Evolutionary conservation across 2,113 vertebrate species (phyloP).

Genomic region (Misgurnus mizolepis): DNA sequence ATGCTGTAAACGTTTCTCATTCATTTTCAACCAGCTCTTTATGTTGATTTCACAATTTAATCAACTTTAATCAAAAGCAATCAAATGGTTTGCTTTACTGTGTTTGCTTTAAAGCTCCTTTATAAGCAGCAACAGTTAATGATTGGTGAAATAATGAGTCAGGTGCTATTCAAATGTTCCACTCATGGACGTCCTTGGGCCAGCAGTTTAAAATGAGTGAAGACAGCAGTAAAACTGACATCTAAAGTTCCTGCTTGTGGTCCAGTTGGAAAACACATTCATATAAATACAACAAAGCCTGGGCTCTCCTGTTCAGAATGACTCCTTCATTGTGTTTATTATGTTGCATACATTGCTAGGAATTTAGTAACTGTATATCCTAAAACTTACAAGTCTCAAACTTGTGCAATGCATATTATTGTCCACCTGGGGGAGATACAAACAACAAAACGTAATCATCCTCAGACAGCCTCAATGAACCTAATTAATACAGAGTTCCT

Average conservation of each 20-base stretch:
- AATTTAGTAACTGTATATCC: too few relatives aligned
- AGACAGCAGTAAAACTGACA: constrained; percentile 3
- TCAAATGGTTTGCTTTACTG: background rate
- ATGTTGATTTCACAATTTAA: constrained; percentile 37
- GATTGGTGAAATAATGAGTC: constrained; percentile 15
- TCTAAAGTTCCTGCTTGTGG: background rate
- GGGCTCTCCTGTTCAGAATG: background rate
- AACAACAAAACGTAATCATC: background rate
- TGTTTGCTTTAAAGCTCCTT: constrained; percentile 1
- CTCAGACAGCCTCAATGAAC: constrained; percentile 10
- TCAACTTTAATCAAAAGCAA: constrained; percentile 3
- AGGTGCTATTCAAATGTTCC: background rate
- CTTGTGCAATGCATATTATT: background rate
- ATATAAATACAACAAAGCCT: background rate
- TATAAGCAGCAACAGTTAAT: background rate
- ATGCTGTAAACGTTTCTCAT: constrained; percentile 57
- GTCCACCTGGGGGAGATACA: constrained; percentile 44
- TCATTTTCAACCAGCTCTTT: constrained; percentile 19
- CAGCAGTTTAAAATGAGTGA: background rate
- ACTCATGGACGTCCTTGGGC: background rate
- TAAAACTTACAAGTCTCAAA: background rate
- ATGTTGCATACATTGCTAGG: background rate
- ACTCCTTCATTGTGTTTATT: background rate
- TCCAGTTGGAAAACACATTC: background rate
- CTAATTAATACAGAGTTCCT: constrained; percentile 1